Evolutionary conservation across 2,888 invertebrate species (phyloP), one percentile per base, ranked within the genome.

Genomic region (Patella ulyssiponensis): DNA sequence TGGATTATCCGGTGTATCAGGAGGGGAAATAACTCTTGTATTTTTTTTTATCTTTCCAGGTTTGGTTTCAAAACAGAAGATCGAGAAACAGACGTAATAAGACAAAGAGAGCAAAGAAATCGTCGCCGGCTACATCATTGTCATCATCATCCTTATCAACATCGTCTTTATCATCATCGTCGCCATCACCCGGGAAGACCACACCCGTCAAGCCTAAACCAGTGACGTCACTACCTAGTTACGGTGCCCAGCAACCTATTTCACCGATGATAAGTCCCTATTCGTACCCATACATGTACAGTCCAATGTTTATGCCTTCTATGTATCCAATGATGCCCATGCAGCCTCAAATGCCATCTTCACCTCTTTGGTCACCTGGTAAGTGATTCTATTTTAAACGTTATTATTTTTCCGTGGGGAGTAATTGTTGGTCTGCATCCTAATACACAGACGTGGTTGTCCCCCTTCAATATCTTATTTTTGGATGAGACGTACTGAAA

Each of bases 241-340:
- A 9, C 15, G 20, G 64, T 12, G 20, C 14, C 23, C 64, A 64
- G 23, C 64, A 64, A 64, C 64, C 64, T 3, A 64, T 64, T 2
- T 14, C 23, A 14, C 64, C 64, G 14, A 64, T 64, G 64, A 11
- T 64, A 14, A 64, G 64, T 64, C 64, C 64, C 20, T 64, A 64
- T 64, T 20, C 64, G 3, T 64, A 64, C 14, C 64, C 64, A 12
- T 64, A 64, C 64, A 64, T 64, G 64, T 64, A 64, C 14, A 64
- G 23, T 64, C 64, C 64, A 23, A 64, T 64, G 64, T 12, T 64
- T 20, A 64, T 64, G 64, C 23, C 64, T 12, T 20, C 64, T 14
- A 64, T 64, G 64, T 64, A 64, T 64, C 64, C 64, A 23, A 20
- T 64, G 20, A 64, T 64, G 64, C 23, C 64, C 20, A 23, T 64